phyloP scores from a whole-genome alignment of 2,888 invertebrate genomes.

The Zaprionus bogoriensis region DNA sequence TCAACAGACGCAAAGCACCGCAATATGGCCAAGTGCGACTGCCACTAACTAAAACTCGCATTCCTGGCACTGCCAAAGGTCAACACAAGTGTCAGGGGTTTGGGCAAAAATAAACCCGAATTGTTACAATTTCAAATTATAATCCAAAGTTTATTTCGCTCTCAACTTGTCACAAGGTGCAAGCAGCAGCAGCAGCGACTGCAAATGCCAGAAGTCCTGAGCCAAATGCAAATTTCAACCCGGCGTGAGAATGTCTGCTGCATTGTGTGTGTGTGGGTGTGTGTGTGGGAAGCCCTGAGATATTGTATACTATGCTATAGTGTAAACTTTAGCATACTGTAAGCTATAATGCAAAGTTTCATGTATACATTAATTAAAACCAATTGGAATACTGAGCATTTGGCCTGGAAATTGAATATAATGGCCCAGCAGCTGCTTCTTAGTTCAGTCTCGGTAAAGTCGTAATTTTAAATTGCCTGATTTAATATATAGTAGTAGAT shows the following conservation, averaged over 20 bases:
- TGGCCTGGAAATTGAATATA: not conserved
- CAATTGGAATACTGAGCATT: not conserved
- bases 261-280: too few relatives aligned
- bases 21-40: conserved; percentile 11
- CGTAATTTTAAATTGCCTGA: too few relatives aligned
- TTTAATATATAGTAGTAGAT: too few relatives aligned
- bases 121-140: conserved; percentile 43
- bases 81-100: conserved; percentile 19
- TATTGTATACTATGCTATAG: not conserved
- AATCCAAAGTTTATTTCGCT: conserved; percentile 41
- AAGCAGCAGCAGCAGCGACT: not conserved
- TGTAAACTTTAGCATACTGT: not conserved
- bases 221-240: conserved; percentile 13
- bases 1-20: conserved; percentile 26
- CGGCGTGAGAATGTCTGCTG: not conserved
- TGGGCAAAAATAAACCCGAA: conserved; percentile 41
- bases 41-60: conserved; percentile 22
- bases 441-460: too few relatives aligned
- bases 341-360: too few relatives aligned
- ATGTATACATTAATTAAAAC: not conserved
- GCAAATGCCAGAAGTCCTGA: not conserved
- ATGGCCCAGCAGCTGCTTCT: not conserved
- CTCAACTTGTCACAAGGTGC: conserved; percentile 11
- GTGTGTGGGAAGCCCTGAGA: too few relatives aligned
- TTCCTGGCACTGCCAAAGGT: conserved; percentile 44